phyloP scores from a whole-genome alignment of 2,113 vertebrate genomes.

The Ammodramus savannarum region DNA sequence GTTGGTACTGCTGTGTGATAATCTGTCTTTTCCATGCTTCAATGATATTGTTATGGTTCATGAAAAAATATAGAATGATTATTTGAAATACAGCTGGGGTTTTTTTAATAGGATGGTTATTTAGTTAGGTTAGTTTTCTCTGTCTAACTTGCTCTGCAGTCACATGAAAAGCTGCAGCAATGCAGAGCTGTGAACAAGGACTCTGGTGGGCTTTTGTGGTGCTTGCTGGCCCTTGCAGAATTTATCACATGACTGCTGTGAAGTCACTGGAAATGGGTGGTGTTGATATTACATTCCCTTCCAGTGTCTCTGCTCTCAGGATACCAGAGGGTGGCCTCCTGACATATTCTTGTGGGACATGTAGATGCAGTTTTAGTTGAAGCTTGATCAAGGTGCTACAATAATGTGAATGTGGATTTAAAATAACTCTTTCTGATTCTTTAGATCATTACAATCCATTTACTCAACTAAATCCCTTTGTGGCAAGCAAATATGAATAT shows the following conservation, averaged over 20 bases:
- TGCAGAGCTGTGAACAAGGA: neutral
- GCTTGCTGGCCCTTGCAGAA: neutral
- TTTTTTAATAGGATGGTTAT: neutral
- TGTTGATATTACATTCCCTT: neutral
- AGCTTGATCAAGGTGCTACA: neutral
- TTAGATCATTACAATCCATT: conserved; percentile 90
- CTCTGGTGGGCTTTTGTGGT: neutral
- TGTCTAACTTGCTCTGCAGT: neutral
- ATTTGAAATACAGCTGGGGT: neutral
- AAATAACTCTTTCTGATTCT: conserved; percentile 75
- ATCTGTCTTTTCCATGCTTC: neutral
- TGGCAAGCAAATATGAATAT: conserved; percentile 84
- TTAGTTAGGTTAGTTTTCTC: neutral
- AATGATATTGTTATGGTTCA: neutral
- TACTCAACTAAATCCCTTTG: conserved; percentile 83
- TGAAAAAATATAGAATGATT: neutral
- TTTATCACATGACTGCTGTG: neutral
- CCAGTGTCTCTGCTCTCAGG: neutral
- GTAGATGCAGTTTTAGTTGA: neutral
- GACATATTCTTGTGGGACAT: neutral
- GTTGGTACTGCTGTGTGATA: neutral
- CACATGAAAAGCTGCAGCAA: neutral
- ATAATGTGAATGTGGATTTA: neutral
- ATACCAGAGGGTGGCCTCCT: neutral
- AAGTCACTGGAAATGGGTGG: neutral